Base-by-base conservation (phyloP, 2,113 vertebrate genomes). In the Trochalopteron elliotii region DNA sequence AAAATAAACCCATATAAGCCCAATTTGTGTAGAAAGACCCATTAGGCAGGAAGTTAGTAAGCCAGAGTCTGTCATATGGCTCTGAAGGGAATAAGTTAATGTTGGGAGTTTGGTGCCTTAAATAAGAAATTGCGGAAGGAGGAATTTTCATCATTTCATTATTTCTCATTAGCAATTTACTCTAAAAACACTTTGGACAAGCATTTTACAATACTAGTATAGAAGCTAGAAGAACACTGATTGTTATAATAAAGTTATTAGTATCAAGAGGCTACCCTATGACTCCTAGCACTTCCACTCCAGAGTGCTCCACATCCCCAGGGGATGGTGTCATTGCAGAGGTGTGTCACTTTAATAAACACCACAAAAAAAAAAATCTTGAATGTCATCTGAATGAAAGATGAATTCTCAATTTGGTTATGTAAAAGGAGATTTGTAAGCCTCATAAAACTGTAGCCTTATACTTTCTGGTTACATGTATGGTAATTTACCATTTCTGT, bases 41-140 rank as follows among this genome's bases (percentile, higher is more conserved):
- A 98, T 98, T 97, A 98, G 97, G 90, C 96, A 97, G 97, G 98
- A 98, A 98, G 97, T 95, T 92, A 78, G 93, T 87, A 96, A 97
- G 95, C 96, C 97, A 88, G 94, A 95, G 67, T 12, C 91, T 91
- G 71, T 71, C 89, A 69, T 91, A 33, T 40, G 90, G 89, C 95
- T 96, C 96, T 79, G 94, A 81, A 75, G 98, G 95, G 96, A 97
- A 89, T 92, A 96, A 94, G 55, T 95, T 97, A 95, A 93, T 94
- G 87, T 65, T 84, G 84, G 83, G 61, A 70, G 75, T 83, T 97
- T 60, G 75, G 80, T 89, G 88, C 69, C 76, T 79, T 95, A 87
- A 91, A 94, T 88, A 90, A 96, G 87, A 96, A 89, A 92, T 63
- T 49, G 75, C 5, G 25, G 93, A 93, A 97, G 94, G 92, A 92